Evolutionary conservation across 2,113 vertebrate genomes (phyloP).

Genomic region (Dicaeum eximium): DNA sequence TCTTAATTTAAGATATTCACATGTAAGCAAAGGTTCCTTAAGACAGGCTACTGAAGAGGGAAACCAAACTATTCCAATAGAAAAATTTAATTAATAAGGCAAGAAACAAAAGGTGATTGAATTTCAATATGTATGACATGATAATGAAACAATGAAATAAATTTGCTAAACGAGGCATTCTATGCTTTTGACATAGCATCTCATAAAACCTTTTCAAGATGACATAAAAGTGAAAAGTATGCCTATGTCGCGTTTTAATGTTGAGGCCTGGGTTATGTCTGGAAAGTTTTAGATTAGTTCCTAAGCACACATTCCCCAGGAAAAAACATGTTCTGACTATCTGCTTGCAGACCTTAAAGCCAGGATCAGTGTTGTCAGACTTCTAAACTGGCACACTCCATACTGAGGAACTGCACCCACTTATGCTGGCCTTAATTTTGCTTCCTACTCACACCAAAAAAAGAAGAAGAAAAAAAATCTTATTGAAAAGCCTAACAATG

Average conservation of each 20-base stretch:
- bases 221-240: neutral
- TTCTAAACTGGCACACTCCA: neutral
- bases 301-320: neutral
- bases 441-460: neutral
- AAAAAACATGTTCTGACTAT: neutral
- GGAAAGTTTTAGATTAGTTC: constrained; percentile 24
- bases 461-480: neutral
- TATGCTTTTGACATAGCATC: constrained; percentile 36
- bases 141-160: constrained; percentile 52
- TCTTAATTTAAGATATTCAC: constrained; percentile 69
- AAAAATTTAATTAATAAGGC: constrained; percentile 60
- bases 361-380: neutral
- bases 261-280: neutral
- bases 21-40: constrained; percentile 58
- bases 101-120: constrained; percentile 29
- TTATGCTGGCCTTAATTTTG: neutral
- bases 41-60: constrained; percentile 8
- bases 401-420: neutral
- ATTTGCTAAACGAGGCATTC: neutral
- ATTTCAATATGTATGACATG: constrained; percentile 38
- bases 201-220: constrained; percentile 16
- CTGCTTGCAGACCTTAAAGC: neutral
- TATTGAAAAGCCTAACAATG: neutral
- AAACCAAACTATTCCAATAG: constrained; percentile 35
- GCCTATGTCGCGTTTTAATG: neutral